Evolutionary conservation across 2,113 vertebrate species (phyloP).

Genomic region (Chionodraco myersi): DNA sequence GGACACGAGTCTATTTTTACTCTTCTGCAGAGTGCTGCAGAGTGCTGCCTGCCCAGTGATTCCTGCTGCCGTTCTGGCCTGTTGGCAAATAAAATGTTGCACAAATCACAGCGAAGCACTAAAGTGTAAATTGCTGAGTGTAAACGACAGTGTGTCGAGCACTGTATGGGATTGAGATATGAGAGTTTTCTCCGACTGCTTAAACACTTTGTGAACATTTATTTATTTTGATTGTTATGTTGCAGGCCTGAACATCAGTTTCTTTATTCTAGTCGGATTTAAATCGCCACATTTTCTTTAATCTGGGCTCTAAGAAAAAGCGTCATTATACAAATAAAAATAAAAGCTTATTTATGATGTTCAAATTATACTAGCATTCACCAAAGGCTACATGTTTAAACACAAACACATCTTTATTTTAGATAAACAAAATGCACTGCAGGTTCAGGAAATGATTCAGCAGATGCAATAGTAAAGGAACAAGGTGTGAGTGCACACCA

Average conservation of each 20-base stretch:
- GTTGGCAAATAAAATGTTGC: constrained; percentile 51
- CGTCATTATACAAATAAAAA: background rate
- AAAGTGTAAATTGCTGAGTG: constrained; percentile 11
- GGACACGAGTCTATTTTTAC: constrained; percentile 84
- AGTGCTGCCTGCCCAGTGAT: constrained; percentile 37
- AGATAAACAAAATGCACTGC: constrained; percentile 54
- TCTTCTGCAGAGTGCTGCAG: constrained; percentile 47
- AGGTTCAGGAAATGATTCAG: constrained; percentile 47
- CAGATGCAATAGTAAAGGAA: constrained; percentile 35
- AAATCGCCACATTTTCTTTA: constrained; percentile 1
- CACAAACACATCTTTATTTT: background rate
- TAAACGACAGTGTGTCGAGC: constrained; percentile 21
- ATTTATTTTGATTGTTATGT: background rate
- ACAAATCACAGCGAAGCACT: constrained; percentile 31
- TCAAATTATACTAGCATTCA: background rate
- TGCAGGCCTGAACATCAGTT: constrained; percentile 9
- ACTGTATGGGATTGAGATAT: background rate
- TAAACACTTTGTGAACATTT: background rate
- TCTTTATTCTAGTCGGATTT: background rate
- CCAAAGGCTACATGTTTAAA: background rate
- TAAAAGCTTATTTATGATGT: background rate
- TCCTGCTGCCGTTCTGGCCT: constrained; percentile 18
- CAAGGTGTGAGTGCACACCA: background rate
- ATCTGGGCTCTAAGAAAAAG: constrained; percentile 1
- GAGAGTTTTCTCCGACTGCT: background rate